These are phyloP conservation scores for Paguma larvata DNA, from an alignment of 2,797 vertebrate genomes.

Conservation along the genomic window DNA sequence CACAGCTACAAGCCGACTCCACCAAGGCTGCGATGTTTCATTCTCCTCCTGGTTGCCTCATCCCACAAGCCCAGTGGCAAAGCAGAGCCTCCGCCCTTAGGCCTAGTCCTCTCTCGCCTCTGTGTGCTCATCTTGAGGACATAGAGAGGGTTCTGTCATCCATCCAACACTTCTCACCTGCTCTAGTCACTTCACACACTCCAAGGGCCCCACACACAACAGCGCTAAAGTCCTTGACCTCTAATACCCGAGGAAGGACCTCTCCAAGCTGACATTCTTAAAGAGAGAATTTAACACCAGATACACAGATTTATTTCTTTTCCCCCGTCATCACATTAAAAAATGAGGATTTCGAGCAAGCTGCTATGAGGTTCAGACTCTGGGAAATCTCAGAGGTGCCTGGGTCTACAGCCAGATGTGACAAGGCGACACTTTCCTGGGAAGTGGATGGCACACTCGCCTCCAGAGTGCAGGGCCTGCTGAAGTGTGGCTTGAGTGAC, in stretches of 20 bases:
- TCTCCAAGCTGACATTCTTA: background rate
- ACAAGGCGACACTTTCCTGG: background rate
- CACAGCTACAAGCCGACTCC: background rate
- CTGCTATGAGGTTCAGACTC: background rate
- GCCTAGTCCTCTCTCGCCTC: background rate
- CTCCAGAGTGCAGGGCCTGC: background rate
- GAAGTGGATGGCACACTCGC: background rate
- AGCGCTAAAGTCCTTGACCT: background rate
- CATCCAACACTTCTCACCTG: background rate
- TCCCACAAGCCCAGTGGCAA: background rate
- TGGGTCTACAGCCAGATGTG: background rate
- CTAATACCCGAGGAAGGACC: background rate
- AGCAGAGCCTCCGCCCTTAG: background rate
- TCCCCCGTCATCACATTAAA: background rate
- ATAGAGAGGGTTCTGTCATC: background rate
- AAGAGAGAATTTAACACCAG: background rate
- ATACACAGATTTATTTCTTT: background rate
- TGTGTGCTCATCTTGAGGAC: background rate
- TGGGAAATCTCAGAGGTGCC: background rate
- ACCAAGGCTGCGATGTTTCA: background rate
- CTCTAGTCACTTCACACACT: background rate
- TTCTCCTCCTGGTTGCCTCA: background rate
- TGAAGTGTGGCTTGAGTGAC: conserved; percentile 51
- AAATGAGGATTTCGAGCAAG: background rate
- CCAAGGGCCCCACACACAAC: background rate